Conservation (phyloP, 2,797 vertebrate species). For the Bradypus variegatus region DNA sequence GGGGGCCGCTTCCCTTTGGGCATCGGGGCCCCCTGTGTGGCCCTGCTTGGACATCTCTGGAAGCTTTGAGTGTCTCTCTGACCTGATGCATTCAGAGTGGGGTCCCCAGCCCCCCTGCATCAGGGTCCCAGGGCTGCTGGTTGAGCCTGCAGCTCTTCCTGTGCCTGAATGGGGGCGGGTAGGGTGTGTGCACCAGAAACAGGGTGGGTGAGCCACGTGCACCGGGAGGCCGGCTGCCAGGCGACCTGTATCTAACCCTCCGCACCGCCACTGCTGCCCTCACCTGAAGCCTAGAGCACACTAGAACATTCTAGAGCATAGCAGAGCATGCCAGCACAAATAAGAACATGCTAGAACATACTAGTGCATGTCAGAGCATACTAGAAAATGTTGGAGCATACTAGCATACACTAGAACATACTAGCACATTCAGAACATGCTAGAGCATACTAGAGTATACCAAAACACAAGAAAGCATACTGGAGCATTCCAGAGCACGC, state of each 20-base stretch:
- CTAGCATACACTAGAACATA: no score
- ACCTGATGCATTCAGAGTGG: not conserved
- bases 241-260: not conserved
- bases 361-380: no score
- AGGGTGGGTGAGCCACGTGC: rapidly evolving
- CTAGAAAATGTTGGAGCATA: no score
- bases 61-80: not conserved
- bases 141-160: not conserved
- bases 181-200: rapidly evolving
- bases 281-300: not conserved
- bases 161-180: not conserved
- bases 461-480: no score
- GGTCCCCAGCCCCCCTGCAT: not conserved
- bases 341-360: no score
- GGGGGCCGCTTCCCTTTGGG: not conserved
- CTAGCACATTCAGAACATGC: no score
- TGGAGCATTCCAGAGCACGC: no score
- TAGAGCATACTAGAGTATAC: no score
- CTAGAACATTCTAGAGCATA: not conserved
- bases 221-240: not conserved
- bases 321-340: no score
- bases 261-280: not conserved
- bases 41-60: not conserved
- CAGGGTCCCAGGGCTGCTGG: not conserved
- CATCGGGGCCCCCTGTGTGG: not conserved